Base-by-base conservation (phyloP, 2,888 invertebrate species). In the Rapana venosa region DNA sequence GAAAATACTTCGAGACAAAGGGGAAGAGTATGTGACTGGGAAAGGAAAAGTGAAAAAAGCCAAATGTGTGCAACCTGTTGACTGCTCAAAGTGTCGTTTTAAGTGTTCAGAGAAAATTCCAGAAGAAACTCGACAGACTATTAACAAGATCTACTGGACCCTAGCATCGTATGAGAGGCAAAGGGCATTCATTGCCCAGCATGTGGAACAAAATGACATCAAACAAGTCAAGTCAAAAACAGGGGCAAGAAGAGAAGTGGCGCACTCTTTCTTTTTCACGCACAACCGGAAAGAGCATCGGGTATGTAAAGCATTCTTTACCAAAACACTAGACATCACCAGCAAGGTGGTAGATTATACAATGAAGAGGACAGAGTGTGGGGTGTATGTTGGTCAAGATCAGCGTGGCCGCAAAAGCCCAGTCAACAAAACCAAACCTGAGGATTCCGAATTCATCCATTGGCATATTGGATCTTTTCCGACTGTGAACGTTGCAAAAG, bases 261-360 rank as follows among this genome's bases (percentile, higher is more conserved):
- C 90, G 32, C 47, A 89, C 85, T 81, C 86, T 17, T 90, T 88
- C 74, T 86, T 86, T 56, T 85, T 92, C 0, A 20, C 58, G 20
- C 58, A 90, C 22, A 87, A 88, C 30, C 86, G 81, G 83, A 90
- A 58, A n/a, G 91, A 91, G 36, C 88, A 86, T n/a, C 56, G 91
- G 22, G 91, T 92, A 58, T 92, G 92, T 47, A 90, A 88, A 85
- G 79, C 90, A 77, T 92, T 91, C 70, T 90, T 92, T 88, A 88
- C 83, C 17, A 90, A 87, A 87, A 90, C 91, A 85, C 84, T 91
- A n/a, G 91, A 91, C 89, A 88, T 92, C 15, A 89, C 88, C 11
- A 90, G 90, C 47, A 91, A 92, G 88, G 88, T 90, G 61, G 84
- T 91, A 22, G 88, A 91, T 56, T 91, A 90, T 70, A 90, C 91